These are phyloP conservation scores for Siniperca knerii DNA, from an alignment of 2,113 vertebrate species.

Conservation along the genomic window DNA sequence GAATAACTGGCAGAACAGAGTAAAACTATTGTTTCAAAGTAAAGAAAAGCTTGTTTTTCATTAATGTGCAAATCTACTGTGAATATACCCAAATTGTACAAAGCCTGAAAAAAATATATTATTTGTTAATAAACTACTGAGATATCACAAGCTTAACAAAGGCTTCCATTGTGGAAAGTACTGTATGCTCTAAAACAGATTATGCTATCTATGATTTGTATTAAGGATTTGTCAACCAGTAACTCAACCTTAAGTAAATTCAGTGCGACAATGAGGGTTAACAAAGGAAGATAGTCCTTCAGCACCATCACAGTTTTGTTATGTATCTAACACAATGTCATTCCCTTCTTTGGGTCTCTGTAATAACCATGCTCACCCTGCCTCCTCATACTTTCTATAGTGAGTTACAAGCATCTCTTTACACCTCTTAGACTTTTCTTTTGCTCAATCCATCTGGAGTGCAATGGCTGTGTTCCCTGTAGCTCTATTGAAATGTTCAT, in stretches of 20 bases:
- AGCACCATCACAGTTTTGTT: conserved; percentile 4
- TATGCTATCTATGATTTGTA: conserved; percentile 17
- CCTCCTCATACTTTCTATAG: conserved; percentile 13
- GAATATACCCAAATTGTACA: not conserved
- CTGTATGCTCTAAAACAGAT: conserved; percentile 1
- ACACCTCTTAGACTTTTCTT: conserved; percentile 29
- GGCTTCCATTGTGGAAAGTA: not conserved
- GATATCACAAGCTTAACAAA: conserved; percentile 1
- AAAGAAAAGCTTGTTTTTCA: conserved; percentile 10
- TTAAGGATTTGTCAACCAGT: conserved; percentile 34
- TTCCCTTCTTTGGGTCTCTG: conserved; percentile 19
- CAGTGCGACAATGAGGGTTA: conserved; percentile 23
- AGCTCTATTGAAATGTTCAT: conserved; percentile 48
- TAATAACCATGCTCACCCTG: conserved; percentile 20
- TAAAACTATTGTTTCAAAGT: conserved; percentile 36
- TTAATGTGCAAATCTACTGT: not conserved
- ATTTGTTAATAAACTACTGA: not conserved
- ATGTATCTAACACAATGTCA: conserved; percentile 25
- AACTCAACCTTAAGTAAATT: conserved; percentile 23
- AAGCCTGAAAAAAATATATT: not conserved
- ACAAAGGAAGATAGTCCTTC: conserved; percentile 5
- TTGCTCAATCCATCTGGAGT: conserved; percentile 49
- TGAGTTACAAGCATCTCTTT: conserved; percentile 3
- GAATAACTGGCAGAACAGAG: conserved; percentile 34
- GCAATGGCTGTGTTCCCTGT: conserved; percentile 48